Evolutionary conservation across 2,797 vertebrate species (phyloP).

Genomic region (Podargus strigoides): DNA sequence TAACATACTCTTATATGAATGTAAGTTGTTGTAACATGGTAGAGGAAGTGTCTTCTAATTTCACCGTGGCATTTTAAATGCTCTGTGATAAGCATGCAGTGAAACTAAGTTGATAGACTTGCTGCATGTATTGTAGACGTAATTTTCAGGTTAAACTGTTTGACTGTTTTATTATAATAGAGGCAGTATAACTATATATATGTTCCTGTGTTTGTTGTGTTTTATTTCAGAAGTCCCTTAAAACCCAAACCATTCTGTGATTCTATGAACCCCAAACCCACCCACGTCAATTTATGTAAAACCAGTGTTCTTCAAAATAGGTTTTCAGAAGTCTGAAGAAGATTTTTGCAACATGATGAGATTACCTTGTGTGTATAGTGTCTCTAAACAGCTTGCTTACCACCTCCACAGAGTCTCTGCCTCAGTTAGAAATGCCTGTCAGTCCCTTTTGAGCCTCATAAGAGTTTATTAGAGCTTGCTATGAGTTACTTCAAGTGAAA

Average conservation of each 20-base stretch:
- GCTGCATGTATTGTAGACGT: not conserved
- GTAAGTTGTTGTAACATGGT: not conserved
- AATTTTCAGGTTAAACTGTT: not conserved
- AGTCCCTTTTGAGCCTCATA: not conserved
- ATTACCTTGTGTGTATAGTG: not conserved
- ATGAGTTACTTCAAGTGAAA: not conserved
- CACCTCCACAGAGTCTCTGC: not conserved
- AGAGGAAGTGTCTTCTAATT: not conserved
- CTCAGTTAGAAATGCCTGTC: not conserved
- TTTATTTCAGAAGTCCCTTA: not conserved
- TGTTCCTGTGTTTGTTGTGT: not conserved
- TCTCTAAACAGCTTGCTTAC: not conserved
- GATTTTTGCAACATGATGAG: not conserved
- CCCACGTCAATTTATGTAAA: not conserved
- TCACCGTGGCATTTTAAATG: not conserved
- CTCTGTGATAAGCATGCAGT: not conserved
- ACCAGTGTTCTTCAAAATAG: not conserved
- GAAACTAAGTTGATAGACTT: not conserved
- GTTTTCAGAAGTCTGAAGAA: not conserved
- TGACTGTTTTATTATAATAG: not conserved
- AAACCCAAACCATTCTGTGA: not conserved
- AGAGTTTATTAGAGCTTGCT: slow-evolving; percentile 12
- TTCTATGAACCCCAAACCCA: not conserved
- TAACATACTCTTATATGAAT: not conserved
- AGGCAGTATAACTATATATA: not conserved